Base-by-base conservation (phyloP, 2,888 invertebrate species). In the Morpho deidamia region DNA sequence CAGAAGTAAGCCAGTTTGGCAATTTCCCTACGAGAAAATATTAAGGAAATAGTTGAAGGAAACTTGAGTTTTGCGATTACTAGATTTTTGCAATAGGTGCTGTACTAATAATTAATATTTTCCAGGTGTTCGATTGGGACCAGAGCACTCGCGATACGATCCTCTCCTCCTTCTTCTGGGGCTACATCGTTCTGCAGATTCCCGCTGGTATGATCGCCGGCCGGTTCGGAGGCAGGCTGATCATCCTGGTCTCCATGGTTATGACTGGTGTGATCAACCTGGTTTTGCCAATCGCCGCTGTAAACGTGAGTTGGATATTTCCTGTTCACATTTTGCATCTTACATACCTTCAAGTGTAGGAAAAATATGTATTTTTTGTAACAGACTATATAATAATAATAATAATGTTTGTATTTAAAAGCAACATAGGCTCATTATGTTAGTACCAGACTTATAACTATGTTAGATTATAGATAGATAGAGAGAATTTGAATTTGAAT, bases 151-250 rank as follows among this genome's bases (percentile, higher is more conserved):
- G 91, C 61, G 91, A 92, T 33, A 77, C 92, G 46, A 91, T 95
- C 8, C 79, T 95, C 5, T 95, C 95, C 7, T 94, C 95, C 0
- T 95, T 95, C 78, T 95, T 95, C 81, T 94, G 95, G 94, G 95
- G 95, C 11, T 96, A 96, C 77, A 91, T 94, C 5, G 67, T 94
- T 33, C 92, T 94, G 48, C 95, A 96, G 78, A 80, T 96, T 11
- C 94, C 94, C 0, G 92, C 93, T 0, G 94, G 95, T 0, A 88
- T 94, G 70, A 70, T 97, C 42, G 95, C 95, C 0, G 94, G 95
- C 62, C 90, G 90, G 8, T 94, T 93, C 78, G 97, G 97, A 0
- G 94, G 95, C 0, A 95, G 95, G 72, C 89, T 92, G 65, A 89
- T 96, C 40, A 74, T 87, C 50, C 81, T 94, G 40, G 76, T 83